Evolutionary conservation across 2,797 vertebrate genomes (phyloP).

Genomic region (Cyprinodon diabolis): DNA sequence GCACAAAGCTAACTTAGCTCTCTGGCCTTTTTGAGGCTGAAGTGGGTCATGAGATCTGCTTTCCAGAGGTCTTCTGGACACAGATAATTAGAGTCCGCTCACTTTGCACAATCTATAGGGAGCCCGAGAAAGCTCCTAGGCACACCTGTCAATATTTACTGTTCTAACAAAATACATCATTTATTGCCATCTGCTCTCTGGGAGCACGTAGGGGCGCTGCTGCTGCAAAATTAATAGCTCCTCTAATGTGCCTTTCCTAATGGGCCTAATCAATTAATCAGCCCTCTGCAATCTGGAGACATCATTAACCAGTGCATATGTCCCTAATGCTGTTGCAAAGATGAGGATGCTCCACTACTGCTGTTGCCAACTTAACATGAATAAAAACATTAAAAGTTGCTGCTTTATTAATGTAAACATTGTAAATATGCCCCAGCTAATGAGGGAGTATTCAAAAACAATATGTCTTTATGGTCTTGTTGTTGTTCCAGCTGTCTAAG

Average conservation of each 20-base stretch:
- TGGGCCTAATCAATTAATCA: conserved; percentile 80
- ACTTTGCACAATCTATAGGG: conserved; percentile 48
- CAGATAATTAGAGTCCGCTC: conserved; percentile 71
- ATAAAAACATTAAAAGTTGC: conserved; percentile 16
- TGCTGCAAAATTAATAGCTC: conserved; percentile 76
- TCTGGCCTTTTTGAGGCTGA: conserved; percentile 27
- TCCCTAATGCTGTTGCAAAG: conserved; percentile 61
- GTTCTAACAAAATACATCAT: conserved; percentile 81
- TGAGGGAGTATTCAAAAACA: conserved; percentile 8
- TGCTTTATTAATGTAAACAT: conserved; percentile 34
- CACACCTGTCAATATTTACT: conserved; percentile 84
- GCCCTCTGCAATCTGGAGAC: conserved; percentile 64
- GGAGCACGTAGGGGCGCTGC: conserved; percentile 63
- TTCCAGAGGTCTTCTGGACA: conserved; percentile 57
- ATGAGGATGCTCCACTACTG: conserved; percentile 41
- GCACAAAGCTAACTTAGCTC: conserved; percentile 19
- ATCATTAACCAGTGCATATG: conserved; percentile 65
- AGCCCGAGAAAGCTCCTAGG: conserved; percentile 54
- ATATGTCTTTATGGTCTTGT: conserved; percentile 17
- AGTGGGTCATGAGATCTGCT: conserved; percentile 56
- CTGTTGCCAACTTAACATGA: conserved; percentile 34
- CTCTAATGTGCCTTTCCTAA: conserved; percentile 76
- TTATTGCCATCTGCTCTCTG: conserved; percentile 79
- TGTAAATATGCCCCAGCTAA: conserved; percentile 18
- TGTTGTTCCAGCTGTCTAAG: conserved; percentile 28